Conservation (phyloP, 2,797 vertebrate species). For the Sarcophilus harrisii region DNA sequence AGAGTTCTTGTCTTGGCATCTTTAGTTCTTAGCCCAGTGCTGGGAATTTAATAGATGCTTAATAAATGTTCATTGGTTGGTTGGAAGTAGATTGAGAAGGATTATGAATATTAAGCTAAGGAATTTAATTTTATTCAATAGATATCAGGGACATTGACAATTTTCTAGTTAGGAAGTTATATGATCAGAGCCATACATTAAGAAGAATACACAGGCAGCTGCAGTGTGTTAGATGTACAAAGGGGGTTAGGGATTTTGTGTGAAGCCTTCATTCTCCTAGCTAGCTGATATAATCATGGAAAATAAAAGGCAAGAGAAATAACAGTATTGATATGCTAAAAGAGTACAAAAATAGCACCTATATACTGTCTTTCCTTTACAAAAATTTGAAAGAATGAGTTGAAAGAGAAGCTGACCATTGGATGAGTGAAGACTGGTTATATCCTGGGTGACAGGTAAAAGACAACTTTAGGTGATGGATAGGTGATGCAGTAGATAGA, state of each 20-base stretch:
- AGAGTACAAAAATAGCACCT: not conserved
- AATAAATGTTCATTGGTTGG: not conserved
- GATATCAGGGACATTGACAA: not conserved
- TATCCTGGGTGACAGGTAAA: not conserved
- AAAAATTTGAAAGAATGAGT: not conserved
- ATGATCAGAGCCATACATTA: not conserved
- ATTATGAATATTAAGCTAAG: not conserved
- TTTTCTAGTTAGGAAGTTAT: not conserved
- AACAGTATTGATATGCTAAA: not conserved
- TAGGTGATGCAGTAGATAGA: not conserved
- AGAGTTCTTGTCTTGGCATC: not conserved
- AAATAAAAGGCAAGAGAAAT: not conserved
- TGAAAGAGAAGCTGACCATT: not conserved
- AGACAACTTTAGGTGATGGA: not conserved
- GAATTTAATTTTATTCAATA: not conserved
- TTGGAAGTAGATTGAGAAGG: not conserved
- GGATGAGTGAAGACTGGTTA: not conserved
- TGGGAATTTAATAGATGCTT: no score
- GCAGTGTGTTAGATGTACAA: not conserved
- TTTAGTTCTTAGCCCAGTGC: not conserved
- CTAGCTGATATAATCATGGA: not conserved
- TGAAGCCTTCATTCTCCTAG: not conserved
- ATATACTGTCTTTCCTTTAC: not conserved
- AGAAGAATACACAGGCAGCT: not conserved
- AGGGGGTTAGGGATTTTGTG: not conserved